Evolutionary conservation across 2,888 invertebrate species (phyloP), one percentile per base, ranked within the genome.

Genomic region (Trissolcus japonicus): DNA sequence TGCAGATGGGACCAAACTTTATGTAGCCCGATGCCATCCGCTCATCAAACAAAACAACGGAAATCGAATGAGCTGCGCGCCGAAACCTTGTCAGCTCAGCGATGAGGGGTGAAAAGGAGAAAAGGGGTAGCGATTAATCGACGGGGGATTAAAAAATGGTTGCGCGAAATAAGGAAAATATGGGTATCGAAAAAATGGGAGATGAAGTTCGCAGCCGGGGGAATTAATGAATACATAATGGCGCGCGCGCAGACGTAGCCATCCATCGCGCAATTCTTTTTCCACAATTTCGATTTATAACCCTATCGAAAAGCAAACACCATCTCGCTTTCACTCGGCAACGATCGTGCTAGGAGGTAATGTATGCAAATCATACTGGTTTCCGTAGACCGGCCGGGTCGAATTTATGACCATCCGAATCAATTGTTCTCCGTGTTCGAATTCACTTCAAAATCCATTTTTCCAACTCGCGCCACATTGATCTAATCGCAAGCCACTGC

Each of bases 351-450:
- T 61, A 55, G 54, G 68, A 72, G 72, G 77, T 79, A 77, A 76
- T 79, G 67, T 76, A 79, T 79, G 79, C 79, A 79, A 79, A 79
- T 79, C 76, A 77, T 77, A 68, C 79, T 79, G 76, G 79, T 79
- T 76, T 79, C 76, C 73, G 76, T 72, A 66, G 68, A 68, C 54
- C 69, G 60, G 63, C 60, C 63, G 56, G 73, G 55, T 62, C 74
- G 65, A 79, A 79, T 79, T 79, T 79, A 79, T 76, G 67, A 71
- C 74, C 71, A 69, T 74, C 74, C 62, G 79, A 76, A 79, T 79
- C 79, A 79, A 79, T 79, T 79, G 79, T 79, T 73, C 76, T 71
- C 69, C 59, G 67, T 60, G 76, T 73, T 76, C 61, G 78, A 79
- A 79, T 76, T 79, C 75, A 79, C 69, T 79, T 74, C 73, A 53